Evolutionary conservation across 2,888 invertebrate genomes (phyloP).

Genomic region (Dendrolimus pini): DNA sequence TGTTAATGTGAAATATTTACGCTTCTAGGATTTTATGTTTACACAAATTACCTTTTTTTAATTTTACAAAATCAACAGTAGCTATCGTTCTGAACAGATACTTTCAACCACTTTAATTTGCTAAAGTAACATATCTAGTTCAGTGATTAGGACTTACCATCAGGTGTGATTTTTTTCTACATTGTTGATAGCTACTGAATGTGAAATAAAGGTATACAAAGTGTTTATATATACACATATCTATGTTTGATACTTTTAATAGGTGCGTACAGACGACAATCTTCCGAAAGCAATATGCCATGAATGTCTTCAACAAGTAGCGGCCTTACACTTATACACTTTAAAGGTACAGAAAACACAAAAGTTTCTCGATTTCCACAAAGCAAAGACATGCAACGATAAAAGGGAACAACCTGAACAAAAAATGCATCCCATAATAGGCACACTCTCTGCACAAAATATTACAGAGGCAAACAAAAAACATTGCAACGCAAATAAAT

Average conservation of each 20-base stretch:
- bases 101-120: no score
- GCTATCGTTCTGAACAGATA: no score
- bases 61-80: no score
- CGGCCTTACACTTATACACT: conserved; percentile 48
- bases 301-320: conserved; percentile 64
- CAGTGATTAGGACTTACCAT: no score
- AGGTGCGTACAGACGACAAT: conserved; percentile 59
- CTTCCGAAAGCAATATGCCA: conserved; percentile 71
- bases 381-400: conserved; percentile 41
- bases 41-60: no score
- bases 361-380: conserved; percentile 62
- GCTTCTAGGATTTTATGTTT: neutral
- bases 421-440: conserved; percentile 34
- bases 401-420: conserved; percentile 26
- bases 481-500: conserved; percentile 9
- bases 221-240: no score
- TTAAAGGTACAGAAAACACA: conserved; percentile 68
- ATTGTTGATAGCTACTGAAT: no score
- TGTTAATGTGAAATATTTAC: no score
- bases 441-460: conserved; percentile 33
- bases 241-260: conserved; percentile 1
- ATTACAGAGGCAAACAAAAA: conserved; percentile 23
- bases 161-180: no score
- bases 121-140: no score
- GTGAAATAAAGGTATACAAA: no score